These are phyloP conservation scores for Ceratina australensis DNA, from an alignment of 1,140 invertebrate genomes.

Conservation along the genomic window DNA sequence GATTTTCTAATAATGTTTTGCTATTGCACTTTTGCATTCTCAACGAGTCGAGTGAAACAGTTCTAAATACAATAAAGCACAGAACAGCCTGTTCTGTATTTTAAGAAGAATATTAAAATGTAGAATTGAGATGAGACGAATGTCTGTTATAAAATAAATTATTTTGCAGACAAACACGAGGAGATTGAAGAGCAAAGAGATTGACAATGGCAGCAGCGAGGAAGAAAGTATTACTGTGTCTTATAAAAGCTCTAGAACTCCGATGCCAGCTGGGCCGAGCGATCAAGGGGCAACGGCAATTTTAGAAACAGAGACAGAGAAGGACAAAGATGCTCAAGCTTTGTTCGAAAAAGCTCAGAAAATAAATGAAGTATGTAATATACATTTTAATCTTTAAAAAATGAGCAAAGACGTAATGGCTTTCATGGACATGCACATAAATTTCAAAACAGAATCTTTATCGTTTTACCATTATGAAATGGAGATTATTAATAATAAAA, in stretches of 20 bases:
- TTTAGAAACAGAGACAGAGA: conserved; percentile 95
- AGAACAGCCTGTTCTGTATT: no score
- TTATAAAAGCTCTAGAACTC: conserved; percentile 85
- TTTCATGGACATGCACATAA: no score
- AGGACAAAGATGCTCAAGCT: conserved; percentile 94
- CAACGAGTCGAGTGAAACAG: no score
- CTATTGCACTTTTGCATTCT: no score
- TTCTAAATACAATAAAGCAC: neutral
- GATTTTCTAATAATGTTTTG: no score
- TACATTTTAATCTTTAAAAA: neutral
- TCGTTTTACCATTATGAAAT: no score
- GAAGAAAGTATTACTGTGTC: conserved; percentile 81
- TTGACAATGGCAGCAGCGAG: conserved; percentile 75
- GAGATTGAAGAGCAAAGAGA: conserved; percentile 31
- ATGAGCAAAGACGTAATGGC: no score
- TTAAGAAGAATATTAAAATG: no score
- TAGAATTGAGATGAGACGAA: no score
- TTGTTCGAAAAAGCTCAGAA: conserved; percentile 95
- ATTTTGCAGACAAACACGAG: conserved; percentile 67
- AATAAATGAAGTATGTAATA: conserved; percentile 86
- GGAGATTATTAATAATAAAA: no score
- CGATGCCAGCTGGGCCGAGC: conserved; percentile 83
- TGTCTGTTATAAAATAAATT: no score
- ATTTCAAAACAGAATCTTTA: no score
- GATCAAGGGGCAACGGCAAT: conserved; percentile 94